Conservation (phyloP, 1,140 invertebrate species). For the Ceratina japonica region DNA sequence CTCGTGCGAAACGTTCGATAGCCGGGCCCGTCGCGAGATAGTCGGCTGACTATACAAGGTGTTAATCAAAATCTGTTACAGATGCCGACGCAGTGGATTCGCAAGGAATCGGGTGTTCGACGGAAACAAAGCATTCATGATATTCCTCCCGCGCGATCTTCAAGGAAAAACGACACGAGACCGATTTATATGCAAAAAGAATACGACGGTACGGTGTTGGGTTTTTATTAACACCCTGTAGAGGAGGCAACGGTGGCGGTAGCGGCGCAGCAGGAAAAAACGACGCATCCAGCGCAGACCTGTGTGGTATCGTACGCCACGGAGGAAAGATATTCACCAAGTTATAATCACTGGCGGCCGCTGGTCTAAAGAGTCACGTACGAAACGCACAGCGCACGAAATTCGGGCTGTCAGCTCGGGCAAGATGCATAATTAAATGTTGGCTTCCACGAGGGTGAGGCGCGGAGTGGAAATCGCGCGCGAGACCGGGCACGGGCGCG, state of each 20-base stretch:
- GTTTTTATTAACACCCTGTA: too few relatives aligned
- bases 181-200: too few relatives aligned
- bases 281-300: too few relatives aligned
- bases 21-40: neutral
- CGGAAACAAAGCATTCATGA: too few relatives aligned
- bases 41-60: neutral
- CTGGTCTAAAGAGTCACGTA: slow-evolving; percentile 36
- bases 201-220: too few relatives aligned
- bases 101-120: too few relatives aligned
- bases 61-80: too few relatives aligned
- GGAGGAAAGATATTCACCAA: slow-evolving; percentile 27
- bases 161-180: too few relatives aligned
- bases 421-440: slow-evolving; percentile 49
- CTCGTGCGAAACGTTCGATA: slow-evolving; percentile 7
- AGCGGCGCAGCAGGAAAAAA: neutral
- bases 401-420: slow-evolving; percentile 43
- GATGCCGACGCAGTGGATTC: too few relatives aligned
- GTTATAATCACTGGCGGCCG: slow-evolving; percentile 38
- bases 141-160: too few relatives aligned
- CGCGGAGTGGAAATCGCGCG: slow-evolving; percentile 14
- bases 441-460: slow-evolving; percentile 15
- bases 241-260: neutral
- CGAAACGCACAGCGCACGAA: slow-evolving; percentile 43
- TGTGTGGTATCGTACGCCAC: slow-evolving; percentile 12
- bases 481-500: neutral